Evolutionary conservation across 2,888 invertebrate species (phyloP).

Genomic region (Chaetogeoica ovagalla): DNA sequence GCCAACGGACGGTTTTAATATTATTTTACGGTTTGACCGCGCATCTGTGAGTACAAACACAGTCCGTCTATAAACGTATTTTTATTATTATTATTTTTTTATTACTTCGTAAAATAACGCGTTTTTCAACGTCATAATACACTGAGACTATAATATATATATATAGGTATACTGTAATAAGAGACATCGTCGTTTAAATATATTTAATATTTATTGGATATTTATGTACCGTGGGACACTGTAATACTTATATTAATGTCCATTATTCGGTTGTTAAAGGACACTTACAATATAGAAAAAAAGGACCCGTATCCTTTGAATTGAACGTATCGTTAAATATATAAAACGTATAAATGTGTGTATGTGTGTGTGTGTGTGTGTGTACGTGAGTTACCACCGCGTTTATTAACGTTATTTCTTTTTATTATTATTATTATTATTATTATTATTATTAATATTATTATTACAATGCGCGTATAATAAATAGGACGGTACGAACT

Average conservation of each 20-base stretch:
- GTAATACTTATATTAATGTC: neutral
- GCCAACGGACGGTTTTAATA: too few relatives aligned
- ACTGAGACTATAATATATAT: too few relatives aligned
- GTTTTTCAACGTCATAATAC: too few relatives aligned
- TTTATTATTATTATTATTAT: neutral
- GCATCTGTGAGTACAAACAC: too few relatives aligned
- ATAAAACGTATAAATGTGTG: neutral
- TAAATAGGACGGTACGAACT: conserved; percentile 18
- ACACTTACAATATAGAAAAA: neutral
- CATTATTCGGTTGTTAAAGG: conserved; percentile 48
- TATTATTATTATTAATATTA: conserved; percentile 10
- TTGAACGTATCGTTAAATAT: conserved; percentile 39
- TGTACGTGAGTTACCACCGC: neutral
- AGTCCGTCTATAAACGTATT: too few relatives aligned
- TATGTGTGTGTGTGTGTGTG: neutral
- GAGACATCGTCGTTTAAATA: conserved; percentile 1
- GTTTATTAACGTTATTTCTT: neutral
- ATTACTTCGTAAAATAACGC: too few relatives aligned
- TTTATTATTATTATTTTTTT: too few relatives aligned
- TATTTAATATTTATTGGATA: conserved; percentile 30
- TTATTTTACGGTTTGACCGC: too few relatives aligned
- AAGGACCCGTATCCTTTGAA: conserved; percentile 52
- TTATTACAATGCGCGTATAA: conserved; percentile 19
- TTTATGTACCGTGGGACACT: conserved; percentile 44
- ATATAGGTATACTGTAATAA: too few relatives aligned